Evolutionary conservation across 1,140 invertebrate species (phyloP).

Genomic region (Pseudomyrmex concolor): DNA sequence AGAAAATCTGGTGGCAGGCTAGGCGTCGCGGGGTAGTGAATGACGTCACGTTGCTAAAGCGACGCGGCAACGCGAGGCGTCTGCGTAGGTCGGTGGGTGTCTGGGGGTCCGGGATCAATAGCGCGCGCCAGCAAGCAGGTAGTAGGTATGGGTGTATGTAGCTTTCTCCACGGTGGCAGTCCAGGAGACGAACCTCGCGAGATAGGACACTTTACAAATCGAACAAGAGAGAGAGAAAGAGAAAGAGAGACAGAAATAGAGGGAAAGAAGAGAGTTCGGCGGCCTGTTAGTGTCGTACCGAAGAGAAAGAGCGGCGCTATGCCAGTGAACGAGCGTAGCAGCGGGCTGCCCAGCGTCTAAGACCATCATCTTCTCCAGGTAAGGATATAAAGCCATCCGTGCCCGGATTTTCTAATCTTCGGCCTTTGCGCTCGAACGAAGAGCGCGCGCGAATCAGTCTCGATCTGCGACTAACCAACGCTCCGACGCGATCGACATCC

Average conservation of each 20-base stretch:
- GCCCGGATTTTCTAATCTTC: not conserved
- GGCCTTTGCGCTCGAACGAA: not conserved
- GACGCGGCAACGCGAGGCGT: constrained; percentile 83
- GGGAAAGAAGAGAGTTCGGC: constrained; percentile 47
- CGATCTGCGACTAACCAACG: not conserved
- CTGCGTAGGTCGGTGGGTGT: constrained; percentile 82
- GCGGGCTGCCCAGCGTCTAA: constrained; percentile 79
- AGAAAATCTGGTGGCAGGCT: constrained; percentile 64
- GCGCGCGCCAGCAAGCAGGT: constrained; percentile 83
- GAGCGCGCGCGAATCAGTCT: constrained; percentile 1
- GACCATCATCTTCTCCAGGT: constrained; percentile 82
- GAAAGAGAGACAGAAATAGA: constrained; percentile 31
- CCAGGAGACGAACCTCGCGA: constrained; percentile 83
- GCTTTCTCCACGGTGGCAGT: constrained; percentile 82
- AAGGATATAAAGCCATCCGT: constrained; percentile 40
- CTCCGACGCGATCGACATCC: not conserved
- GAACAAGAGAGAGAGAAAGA: constrained; percentile 58
- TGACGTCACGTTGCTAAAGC: constrained; percentile 85
- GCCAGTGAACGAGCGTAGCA: constrained; percentile 74
- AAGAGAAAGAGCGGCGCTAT: constrained; percentile 74
- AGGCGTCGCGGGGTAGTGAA: constrained; percentile 72
- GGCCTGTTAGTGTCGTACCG: constrained; percentile 70
- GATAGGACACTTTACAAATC: constrained; percentile 79
- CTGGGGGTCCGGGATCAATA: constrained; percentile 83
- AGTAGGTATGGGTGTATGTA: constrained; percentile 81